Base-by-base conservation (phyloP, 2,888 invertebrate genomes). In the Ophion slaviceki region DNA sequence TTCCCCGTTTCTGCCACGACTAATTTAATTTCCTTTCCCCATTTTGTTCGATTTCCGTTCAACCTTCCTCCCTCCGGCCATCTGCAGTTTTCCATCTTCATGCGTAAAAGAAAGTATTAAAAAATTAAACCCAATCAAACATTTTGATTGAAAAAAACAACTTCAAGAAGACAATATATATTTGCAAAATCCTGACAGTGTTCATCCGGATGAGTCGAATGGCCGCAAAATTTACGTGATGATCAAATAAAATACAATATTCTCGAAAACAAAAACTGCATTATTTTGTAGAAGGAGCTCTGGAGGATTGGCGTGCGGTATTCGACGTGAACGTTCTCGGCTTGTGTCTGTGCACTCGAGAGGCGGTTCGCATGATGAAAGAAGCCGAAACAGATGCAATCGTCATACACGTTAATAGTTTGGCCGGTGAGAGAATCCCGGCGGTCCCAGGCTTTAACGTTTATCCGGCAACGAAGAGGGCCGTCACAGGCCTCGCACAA, bases 381-480 rank as follows among this genome's bases (percentile, higher is more conserved):
- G 94, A 94, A 62, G 92, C 93, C 36, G 93, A 94, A 1, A 93
- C 93, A 2, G 95, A 95, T 79, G 95, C 95, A 0, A 95, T 96
- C 81, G 95, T 96, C 74, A 94, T 96, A 70, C 94, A 96, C 72
- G 94, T 96, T 81, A 95, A 95, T 92, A 96, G 95, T 87, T 91
- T 95, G 74, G 93, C 95, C 40, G 95, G 94, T 53, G 95, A 95
- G 89, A 93, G 94, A 78, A 94, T 95, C 83, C 95, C 95, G 74
- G 93, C 94, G 62, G 92, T 95, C 83, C 95, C 95, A 66, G 94
- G 94, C 78, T 95, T 95, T 90, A 94, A 94, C 88, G 94, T 95
- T 90, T 96, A 96, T 93, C 94, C 95, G 76, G 95, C 95, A 57
- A 95, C 96, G 57, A 96, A 96, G 90, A 94, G 94, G 91, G 95